Base-by-base conservation (phyloP, 2,113 vertebrate species). In the Chloropsis hardwickii region DNA sequence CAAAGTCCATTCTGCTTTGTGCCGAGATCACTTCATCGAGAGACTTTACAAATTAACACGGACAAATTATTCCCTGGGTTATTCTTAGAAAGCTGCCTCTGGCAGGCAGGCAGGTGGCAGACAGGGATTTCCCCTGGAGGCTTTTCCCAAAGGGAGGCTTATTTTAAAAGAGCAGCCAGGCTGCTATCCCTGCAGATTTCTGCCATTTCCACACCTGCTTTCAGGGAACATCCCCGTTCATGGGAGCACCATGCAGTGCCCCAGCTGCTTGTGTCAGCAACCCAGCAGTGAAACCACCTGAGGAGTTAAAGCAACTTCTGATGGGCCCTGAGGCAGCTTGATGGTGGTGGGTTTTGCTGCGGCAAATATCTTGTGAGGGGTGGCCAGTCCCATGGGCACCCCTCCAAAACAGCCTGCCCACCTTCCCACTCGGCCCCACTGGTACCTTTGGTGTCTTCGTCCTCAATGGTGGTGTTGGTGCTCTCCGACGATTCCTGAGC, bases 391-490 rank as follows among this genome's bases (percentile, higher is more conserved):
- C 15, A 14, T 2, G 16, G 22, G 11, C 10, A 24, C 10, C 48
- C 33, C 19, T 71, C 51, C 6, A 2, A 65, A 87, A 62, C 25
- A 72, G 23, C 61, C 31, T 47, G 23, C 53, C 90, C 19, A 0
- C 64, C 50, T 44, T 70, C 65, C 72, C 4, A 0, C 6, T 29
- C 37, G 40, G 44, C 61, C 64, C 44, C 3, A 4, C 91, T 28
- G 3, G 23, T 98, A 99, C 99, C 99, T 99, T 99, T 98, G 91
- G 99, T 99, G 88, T 99, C 99, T 98, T 99, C 99, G 1, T 99
- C 99, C 96, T 99, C 99, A 0, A 99, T 99, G 87, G 99, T 99
- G 83, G 99, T 99, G 95, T 99, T 99, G 77, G 99, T 99, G 97
- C 99, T 99, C 97, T 99, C 99, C 5, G 99, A 99, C 1, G 99